Base-by-base conservation (phyloP, 1,140 invertebrate genomes). In the Pseudoatta argentina region DNA sequence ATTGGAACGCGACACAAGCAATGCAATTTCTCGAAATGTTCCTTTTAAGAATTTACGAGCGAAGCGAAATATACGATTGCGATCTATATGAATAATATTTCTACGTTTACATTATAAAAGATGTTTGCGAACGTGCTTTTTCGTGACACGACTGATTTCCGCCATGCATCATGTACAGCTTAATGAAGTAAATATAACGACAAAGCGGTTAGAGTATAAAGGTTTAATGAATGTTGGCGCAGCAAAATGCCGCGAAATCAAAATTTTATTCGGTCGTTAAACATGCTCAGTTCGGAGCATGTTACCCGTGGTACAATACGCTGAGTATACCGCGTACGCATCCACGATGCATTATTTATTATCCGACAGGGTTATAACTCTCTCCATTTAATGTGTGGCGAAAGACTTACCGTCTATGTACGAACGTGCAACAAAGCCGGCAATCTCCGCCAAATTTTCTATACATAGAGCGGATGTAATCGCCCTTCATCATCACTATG, bases 251-350 rank as follows among this genome's bases (percentile, higher is more conserved):
- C 71, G 69, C 34, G 57, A 75, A 83, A 83, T 83, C 79, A 83
- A 83, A 73, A 83, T 83, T 83, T 83, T 83, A 83, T 83, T 75
- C n/a, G 79, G 39, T 75, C 79, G 21, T 83, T 83, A 75, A 83
- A 75, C 39, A 75, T 61, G 39, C 44, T 14, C 71, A 8, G 10
- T n/a, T 18, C 34, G n/a, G 53, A 30, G 34, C 53, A 10, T 21
- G 79, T 72, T 61, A 55, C 34, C 34, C 53, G 67, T 30, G 27
- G 67, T 12, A 75, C 79, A 83, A 75, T 83, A 48, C 63, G 39
- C 30, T 18, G 34, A 59, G 18, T 73, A 61, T 6, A 30, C 66
- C 24, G 18, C 39, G 39, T 82, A 72, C 79, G 39, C 79, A 72
- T 73, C 79, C 51, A 63, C 18, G 55, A 75, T 73, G 55, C 55